Conservation (phyloP, 2,888 invertebrate genomes). For the Caenorhabditis drosophilae region DNA sequence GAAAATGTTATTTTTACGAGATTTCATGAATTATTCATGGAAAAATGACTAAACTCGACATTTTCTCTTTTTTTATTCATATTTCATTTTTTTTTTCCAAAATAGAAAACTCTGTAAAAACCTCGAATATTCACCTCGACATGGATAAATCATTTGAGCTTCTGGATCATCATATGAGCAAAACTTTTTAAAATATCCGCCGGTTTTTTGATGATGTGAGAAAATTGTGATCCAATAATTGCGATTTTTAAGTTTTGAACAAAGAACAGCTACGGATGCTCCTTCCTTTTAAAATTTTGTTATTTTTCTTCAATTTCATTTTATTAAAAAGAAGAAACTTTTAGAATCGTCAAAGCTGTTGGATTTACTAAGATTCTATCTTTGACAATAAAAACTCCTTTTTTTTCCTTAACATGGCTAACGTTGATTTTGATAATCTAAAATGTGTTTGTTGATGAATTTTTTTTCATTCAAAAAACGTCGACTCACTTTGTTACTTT, state of each 20-base stretch:
- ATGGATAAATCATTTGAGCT: constrained; percentile 6
- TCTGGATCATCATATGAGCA: constrained; percentile 1
- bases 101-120: too few relatives aligned
- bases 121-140: constrained; percentile 4
- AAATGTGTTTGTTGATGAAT: too few relatives aligned
- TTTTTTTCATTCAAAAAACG: too few relatives aligned
- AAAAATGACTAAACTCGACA: background rate
- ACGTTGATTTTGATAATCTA: constrained; percentile 16
- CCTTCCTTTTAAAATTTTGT: constrained; percentile 18
- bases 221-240: constrained; percentile 6
- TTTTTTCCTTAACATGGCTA: background rate
- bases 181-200: background rate
- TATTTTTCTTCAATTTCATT: background rate
- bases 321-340: constrained; percentile 7
- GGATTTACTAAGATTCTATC: background rate
- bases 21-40: background rate
- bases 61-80: too few relatives aligned
- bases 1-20: too few relatives aligned
- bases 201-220: background rate
- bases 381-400: background rate
- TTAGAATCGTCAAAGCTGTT: constrained; percentile 15
- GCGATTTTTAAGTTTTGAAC: constrained; percentile 4
- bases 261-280: constrained; percentile 22
- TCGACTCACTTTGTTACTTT: constrained; percentile 11
- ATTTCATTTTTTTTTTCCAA: too few relatives aligned